Base-by-base conservation (phyloP, 2,113 vertebrate genomes). In the Otis tarda region DNA sequence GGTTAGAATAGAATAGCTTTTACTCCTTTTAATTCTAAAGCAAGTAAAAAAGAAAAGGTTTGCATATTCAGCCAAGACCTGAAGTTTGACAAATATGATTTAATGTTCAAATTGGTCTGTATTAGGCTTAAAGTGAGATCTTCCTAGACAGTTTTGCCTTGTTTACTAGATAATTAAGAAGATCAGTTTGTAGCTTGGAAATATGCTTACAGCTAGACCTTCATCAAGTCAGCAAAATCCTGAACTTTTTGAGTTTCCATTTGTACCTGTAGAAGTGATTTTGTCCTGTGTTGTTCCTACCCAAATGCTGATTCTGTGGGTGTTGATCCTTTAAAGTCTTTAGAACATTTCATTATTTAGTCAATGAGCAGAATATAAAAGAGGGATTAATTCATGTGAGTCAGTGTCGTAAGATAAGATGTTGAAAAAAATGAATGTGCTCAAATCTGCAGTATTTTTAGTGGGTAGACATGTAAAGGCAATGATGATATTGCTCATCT, bases 341-440 rank as follows among this genome's bases (percentile, higher is more conserved):
- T 49, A 67, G 75, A 95, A 88, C 28, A 61, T 90, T 88, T 61
- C 45, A 88, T 94, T 95, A 80, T 87, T 94, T 92, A 92, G 88
- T 95, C 75, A 93, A 86, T 95, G 89, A 92, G 43, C 52, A 87
- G 50, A 91, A 76, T 96, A 75, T 77, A 90, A 93, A 87, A 45
- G 77, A 90, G 22, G 13, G 55, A 88, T 97, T 91, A 87, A 74
- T 83, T 95, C 47, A 35, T 89, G 49, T 94, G 86, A 89, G 56
- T 91, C 80, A 96, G 47, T 67, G 43, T 39, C 2, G 45, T 93
- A 90, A 81, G 59, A 65, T 73, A 76, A 88, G 67, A 77, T 50
- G 18, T 27, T 70, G 68, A 63, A 70, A 91, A 90, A 86, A 89
- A 65, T 35, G 27, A 69, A 41, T 64, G 63, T 93, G 45, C 70